Percentiles rank a stretch among this genome's conserved stretches.
phyloP scores from a whole-genome alignment of 2,888 invertebrate species.

The Calameuta pallipes region DNA sequence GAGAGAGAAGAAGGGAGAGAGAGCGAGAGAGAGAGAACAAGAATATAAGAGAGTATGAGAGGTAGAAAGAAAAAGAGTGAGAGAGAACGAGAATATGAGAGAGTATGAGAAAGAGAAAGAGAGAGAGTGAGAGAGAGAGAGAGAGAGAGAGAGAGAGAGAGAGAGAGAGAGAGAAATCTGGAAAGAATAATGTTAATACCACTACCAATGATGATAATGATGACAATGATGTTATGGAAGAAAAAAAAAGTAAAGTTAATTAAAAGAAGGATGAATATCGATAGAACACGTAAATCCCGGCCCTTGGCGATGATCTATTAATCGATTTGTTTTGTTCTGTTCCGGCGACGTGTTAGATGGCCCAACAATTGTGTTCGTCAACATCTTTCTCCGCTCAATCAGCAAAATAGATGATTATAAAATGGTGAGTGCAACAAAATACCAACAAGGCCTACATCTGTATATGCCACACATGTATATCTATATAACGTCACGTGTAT shows the following conservation, averaged over 20 bases:
- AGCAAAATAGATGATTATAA: slow-evolving; percentile 99
- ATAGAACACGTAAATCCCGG: not conserved
- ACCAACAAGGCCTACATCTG: slow-evolving; percentile 50
- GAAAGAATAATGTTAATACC: not conserved
- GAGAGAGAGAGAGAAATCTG: not conserved
- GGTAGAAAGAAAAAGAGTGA: not conserved
- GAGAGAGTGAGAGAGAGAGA: not conserved
- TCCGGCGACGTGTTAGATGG: slow-evolving; percentile 73
- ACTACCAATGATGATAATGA: not conserved
- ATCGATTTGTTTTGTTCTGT: slow-evolving; percentile 67
- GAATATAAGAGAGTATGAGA: too few relatives aligned
- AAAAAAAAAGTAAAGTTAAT: slow-evolving; percentile 21
- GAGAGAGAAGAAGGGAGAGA: not conserved
- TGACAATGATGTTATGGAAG: not conserved
- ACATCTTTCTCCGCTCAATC: slow-evolving; percentile 97
- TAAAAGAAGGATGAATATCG: slow-evolving; percentile 18
- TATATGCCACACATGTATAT: slow-evolving; percentile 32
- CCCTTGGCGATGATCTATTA: slow-evolving; percentile 35
- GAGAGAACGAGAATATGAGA: not conserved
- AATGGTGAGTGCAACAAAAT: slow-evolving; percentile 86
- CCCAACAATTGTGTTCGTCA: slow-evolving; percentile 90
- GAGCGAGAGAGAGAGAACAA: not conserved
- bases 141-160: not conserved
- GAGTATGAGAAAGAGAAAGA: not conserved
- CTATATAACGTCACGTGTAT: slow-evolving; percentile 52